Percentiles rank a stretch among this genome's conserved stretches.
phyloP scores from a whole-genome alignment of 1,140 invertebrate species.

The Aricia agestis region DNA sequence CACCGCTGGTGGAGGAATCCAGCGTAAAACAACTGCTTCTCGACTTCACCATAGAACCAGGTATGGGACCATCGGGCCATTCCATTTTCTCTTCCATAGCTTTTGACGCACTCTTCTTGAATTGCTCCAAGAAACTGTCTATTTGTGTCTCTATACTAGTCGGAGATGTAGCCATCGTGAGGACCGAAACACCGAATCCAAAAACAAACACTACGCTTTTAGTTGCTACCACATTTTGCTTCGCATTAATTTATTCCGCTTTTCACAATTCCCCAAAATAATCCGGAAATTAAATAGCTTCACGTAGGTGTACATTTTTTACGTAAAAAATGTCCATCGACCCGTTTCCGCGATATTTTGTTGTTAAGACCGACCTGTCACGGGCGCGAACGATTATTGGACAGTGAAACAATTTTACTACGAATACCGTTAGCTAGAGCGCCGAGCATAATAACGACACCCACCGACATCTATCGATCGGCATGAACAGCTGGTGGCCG shows the following conservation, averaged over 20 bases:
- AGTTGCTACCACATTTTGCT: constrained; percentile 45
- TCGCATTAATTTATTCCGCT: constrained; percentile 17
- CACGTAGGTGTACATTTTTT: constrained; percentile 44
- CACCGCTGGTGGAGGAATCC: constrained; percentile 58
- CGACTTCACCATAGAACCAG: constrained; percentile 60
- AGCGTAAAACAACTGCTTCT: constrained; percentile 72
- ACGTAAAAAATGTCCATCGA: constrained; percentile 48
- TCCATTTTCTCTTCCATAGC: constrained; percentile 81
- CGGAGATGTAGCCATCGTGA: constrained; percentile 81
- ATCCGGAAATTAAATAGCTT: constrained; percentile 29
- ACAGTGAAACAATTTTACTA: constrained; percentile 61
- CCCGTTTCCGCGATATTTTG: constrained; percentile 44
- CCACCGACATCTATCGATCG: constrained; percentile 74
- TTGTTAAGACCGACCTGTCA: constrained; percentile 43
- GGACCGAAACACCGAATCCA: constrained; percentile 58
- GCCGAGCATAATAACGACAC: constrained; percentile 70
- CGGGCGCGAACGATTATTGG: constrained; percentile 47
- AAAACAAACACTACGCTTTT: constrained; percentile 58
- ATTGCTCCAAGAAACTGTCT: constrained; percentile 88
- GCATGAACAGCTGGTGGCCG: constrained; percentile 51
- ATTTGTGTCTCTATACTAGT: constrained; percentile 87
- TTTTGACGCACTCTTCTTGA: constrained; percentile 84
- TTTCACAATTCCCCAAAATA: constrained; percentile 20
- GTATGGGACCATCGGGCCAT: constrained; percentile 64
- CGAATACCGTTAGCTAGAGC: constrained; percentile 68